Evolutionary conservation across 2,797 vertebrate species (phyloP).

Genomic region (Eulemur mongoz): DNA sequence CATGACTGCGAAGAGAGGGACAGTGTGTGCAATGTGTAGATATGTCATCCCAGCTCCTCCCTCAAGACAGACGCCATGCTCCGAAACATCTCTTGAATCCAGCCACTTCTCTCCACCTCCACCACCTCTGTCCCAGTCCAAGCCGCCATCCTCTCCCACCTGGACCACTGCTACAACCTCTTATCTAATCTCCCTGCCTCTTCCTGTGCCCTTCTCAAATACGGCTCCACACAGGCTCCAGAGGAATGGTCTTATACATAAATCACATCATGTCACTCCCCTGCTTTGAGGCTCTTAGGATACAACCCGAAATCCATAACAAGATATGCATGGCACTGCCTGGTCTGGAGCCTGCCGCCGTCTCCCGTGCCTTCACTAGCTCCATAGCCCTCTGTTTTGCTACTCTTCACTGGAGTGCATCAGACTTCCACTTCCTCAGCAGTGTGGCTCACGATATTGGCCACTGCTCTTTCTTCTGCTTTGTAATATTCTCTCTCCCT

Average conservation of each 20-base stretch:
- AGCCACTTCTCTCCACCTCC: neutral
- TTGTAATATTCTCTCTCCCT: neutral
- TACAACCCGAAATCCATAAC: neutral
- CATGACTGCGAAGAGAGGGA: neutral
- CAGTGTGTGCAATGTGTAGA: accelerated
- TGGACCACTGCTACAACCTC: neutral
- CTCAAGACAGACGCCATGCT: neutral
- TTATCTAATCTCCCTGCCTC: neutral
- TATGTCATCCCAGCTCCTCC: neutral
- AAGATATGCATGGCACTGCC: neutral
- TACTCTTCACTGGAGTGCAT: neutral
- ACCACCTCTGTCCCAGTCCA: neutral
- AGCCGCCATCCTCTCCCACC: neutral
- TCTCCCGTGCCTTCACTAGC: neutral
- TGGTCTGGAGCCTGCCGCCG: neutral
- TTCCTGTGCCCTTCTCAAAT: neutral
- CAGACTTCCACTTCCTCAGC: neutral
- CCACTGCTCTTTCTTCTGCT: neutral
- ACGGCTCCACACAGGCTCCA: neutral
- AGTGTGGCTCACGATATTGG: neutral
- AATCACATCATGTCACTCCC: neutral
- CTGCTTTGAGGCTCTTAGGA: neutral
- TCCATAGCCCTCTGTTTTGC: neutral
- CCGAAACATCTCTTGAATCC: neutral
- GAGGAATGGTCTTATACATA: neutral